Evolutionary conservation across 2,113 vertebrate species (phyloP).

Genomic region (Columba livia): DNA sequence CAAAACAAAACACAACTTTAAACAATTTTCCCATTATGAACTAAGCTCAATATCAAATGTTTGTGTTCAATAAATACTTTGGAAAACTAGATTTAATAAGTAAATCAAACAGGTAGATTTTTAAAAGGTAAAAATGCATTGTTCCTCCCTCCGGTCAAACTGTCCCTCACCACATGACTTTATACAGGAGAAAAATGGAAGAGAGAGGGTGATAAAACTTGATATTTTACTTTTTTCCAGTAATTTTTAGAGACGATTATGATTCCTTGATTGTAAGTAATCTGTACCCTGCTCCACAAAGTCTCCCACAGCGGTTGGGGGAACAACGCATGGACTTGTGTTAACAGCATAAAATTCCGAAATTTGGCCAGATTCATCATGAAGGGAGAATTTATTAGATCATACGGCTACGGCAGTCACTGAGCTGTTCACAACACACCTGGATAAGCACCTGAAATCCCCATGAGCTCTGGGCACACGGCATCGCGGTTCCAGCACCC

Average conservation of each 20-base stretch:
- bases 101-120: background rate
- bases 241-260: background rate
- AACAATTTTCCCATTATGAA: background rate
- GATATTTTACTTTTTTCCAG: background rate
- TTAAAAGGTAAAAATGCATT: background rate
- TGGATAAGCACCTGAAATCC: background rate
- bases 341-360: background rate
- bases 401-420: background rate
- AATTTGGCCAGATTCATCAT: background rate
- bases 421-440: background rate
- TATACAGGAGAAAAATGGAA: background rate
- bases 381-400: background rate
- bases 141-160: background rate
- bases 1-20: background rate
- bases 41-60: background rate
- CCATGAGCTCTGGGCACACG: background rate
- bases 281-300: background rate
- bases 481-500: background rate
- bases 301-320: background rate
- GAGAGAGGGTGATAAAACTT: background rate
- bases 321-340: background rate
- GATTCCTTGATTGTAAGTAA: background rate
- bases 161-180: background rate
- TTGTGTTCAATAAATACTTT: background rate
- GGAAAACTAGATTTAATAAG: background rate